Percentiles rank a stretch among this genome's conserved stretches.
phyloP scores from a whole-genome alignment of 2,797 vertebrate species.

The Glyptemys insculpta region DNA sequence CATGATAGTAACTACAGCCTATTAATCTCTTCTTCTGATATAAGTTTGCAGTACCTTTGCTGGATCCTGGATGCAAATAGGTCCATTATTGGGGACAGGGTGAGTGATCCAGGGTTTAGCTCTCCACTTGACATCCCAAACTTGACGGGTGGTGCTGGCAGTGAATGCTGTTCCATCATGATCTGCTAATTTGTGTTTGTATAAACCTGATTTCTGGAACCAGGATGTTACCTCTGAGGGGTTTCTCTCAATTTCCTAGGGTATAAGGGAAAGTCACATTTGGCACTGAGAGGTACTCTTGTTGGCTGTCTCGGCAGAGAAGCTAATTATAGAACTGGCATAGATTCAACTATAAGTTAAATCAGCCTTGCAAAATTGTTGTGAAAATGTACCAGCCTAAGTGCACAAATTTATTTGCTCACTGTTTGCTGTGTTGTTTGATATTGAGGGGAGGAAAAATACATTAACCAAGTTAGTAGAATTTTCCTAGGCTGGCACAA shows the following conservation, averaged over 20 bases:
- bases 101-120: too few relatives aligned
- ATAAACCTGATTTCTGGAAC: neutral
- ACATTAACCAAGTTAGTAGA: neutral
- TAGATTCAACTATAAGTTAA: neutral
- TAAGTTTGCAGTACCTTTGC: too few relatives aligned
- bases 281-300: neutral
- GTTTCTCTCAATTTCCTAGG: neutral
- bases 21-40: too few relatives aligned
- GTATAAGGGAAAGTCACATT: neutral
- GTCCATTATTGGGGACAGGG: too few relatives aligned
- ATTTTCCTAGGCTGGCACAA: neutral
- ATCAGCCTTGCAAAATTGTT: neutral
- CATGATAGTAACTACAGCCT: too few relatives aligned
- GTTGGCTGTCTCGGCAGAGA: neutral
- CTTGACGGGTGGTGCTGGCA: neutral
- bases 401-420: neutral
- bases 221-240: neutral
- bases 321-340: neutral
- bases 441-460: neutral
- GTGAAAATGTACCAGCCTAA: neutral
- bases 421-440: neutral
- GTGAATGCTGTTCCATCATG: neutral
- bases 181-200: neutral
- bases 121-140: too few relatives aligned
- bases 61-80: too few relatives aligned